Base-by-base conservation (phyloP, 2,113 vertebrate genomes). In the Chascanopsetta lugubris region DNA sequence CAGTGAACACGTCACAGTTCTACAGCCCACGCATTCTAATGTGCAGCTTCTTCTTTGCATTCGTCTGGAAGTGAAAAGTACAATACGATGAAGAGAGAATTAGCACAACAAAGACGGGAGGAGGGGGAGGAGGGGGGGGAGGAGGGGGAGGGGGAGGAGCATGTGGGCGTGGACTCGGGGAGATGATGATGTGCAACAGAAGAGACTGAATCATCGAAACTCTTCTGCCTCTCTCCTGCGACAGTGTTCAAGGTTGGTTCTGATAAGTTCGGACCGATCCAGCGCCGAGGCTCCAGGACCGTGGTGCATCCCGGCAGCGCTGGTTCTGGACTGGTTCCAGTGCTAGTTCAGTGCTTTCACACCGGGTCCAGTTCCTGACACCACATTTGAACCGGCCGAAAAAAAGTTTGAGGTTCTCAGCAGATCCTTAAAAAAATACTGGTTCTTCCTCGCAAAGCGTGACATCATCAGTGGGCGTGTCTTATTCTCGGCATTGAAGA, bases 191-290 rank as follows among this genome's bases (percentile, higher is more conserved):
- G 61, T 70, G 62, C 74, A 86, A 79, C 64, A 83, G 67, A 56
- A 75, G n/a, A n/a, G 71, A 69, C 83, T 85, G 51, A 62, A 86
- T 86, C 77, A 80, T 53, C 69, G 61, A 71, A 59, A 75, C 67
- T 75, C 57, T 32, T 64, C 27, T n/a, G 18, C 38, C 43, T 57
- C 36, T 63, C 34, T 15, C 12, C 0, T 13, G 50, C 15, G 18
- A 24, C 6, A n/a, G 66, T 30, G 50, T 65, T 79, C 74, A 80
- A 75, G 84, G 77, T 82, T 80, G 76, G 82, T 85, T 80, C 60
- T 72, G 47, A 53, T 29, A 74, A 63, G 61, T 80, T 79, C 48
- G 64, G 62, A 62, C 62, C 57, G 46, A 65, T 66, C 55, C 49
- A 43, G 62, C 29, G 26, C 57, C 58, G 11, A 70, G 30, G 58